A percentile compares a stretch with the other conserved stretches of the same genome.
phyloP scores from a whole-genome alignment of 1,140 invertebrate genomes.

The Psix sp. region DNA sequence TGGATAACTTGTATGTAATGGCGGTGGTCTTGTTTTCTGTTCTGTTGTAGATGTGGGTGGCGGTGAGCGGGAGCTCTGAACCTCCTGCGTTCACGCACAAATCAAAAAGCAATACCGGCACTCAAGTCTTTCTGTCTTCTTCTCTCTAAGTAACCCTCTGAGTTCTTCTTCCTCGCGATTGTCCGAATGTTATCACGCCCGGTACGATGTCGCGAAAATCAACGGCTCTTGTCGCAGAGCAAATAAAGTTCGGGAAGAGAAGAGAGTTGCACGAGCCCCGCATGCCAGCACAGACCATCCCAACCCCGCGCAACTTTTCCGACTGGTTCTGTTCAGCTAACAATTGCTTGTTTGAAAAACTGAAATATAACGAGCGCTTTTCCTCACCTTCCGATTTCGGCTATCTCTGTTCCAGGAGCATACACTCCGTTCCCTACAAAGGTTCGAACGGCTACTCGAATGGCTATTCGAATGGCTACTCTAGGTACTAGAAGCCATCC shows the following conservation, averaged over 20 bases:
- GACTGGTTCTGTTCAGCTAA: slow-evolving; percentile 40
- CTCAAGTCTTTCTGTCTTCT: slow-evolving; percentile 52
- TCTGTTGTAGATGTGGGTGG: slow-evolving; percentile 79
- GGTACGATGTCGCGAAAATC: slow-evolving; percentile 4
- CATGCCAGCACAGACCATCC: too few relatives aligned
- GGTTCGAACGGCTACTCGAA: slow-evolving; percentile 78
- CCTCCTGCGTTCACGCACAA: slow-evolving; percentile 72
- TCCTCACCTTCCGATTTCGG: slow-evolving; percentile 75
- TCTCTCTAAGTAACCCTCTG: slow-evolving; percentile 40
- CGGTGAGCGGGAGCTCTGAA: slow-evolving; percentile 78
- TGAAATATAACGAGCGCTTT: slow-evolving; percentile 48
- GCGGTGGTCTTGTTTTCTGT: slow-evolving; percentile 78
- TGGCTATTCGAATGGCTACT: slow-evolving; percentile 78
- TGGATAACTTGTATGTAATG: slow-evolving; percentile 78
- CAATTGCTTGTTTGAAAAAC: slow-evolving; percentile 45
- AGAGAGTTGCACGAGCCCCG: too few relatives aligned
- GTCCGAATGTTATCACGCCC: not conserved
- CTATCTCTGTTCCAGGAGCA: slow-evolving; percentile 78
- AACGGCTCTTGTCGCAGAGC: too few relatives aligned
- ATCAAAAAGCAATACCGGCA: slow-evolving; percentile 62
- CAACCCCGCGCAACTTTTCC: slow-evolving; percentile 13
- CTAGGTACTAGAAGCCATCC: slow-evolving; percentile 77
- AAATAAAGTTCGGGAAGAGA: too few relatives aligned
- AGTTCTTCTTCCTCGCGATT: slow-evolving; percentile 36
- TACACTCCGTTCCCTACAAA: slow-evolving; percentile 78